These are phyloP conservation scores for Cyprinella venusta DNA, from an alignment of 2,797 vertebrate genomes.

Conservation along the genomic window DNA sequence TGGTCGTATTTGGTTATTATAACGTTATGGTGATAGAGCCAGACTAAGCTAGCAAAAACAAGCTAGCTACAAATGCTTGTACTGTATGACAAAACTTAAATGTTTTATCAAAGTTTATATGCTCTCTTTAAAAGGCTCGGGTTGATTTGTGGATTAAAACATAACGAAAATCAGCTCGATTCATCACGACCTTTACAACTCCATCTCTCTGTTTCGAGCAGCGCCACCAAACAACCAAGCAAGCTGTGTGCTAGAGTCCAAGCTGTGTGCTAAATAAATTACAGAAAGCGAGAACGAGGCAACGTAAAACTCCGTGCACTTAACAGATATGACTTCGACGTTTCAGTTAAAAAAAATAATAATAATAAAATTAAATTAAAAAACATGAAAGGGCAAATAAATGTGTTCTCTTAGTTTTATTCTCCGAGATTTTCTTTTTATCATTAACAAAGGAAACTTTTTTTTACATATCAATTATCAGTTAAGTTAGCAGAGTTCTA, in stretches of 20 bases:
- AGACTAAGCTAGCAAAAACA: not conserved
- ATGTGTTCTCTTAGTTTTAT: not conserved
- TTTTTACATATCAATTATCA: no score
- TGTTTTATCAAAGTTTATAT: not conserved
- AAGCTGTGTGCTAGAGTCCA: not conserved
- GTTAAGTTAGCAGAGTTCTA: not conserved
- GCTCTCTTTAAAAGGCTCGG: not conserved
- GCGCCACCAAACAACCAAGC: not conserved
- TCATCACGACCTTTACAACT: not conserved
- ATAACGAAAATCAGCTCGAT: no score
- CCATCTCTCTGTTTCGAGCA: not conserved
- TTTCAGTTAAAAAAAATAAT: not conserved
- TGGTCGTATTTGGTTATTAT: conserved; percentile 19
- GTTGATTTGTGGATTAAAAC: not conserved
- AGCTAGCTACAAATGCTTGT: not conserved
- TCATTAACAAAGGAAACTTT: not conserved
- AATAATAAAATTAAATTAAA: not conserved
- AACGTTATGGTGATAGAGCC: not conserved
- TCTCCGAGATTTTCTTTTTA: not conserved
- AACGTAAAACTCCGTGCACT: no score
- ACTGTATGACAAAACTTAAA: not conserved
- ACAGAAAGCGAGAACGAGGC: not conserved
- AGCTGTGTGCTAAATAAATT: not conserved
- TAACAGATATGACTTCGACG: not conserved
- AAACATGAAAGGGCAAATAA: not conserved